These are phyloP conservation scores for Odontocerum albicorne DNA, from an alignment of 2,888 invertebrate species.

Conservation along the genomic window DNA sequence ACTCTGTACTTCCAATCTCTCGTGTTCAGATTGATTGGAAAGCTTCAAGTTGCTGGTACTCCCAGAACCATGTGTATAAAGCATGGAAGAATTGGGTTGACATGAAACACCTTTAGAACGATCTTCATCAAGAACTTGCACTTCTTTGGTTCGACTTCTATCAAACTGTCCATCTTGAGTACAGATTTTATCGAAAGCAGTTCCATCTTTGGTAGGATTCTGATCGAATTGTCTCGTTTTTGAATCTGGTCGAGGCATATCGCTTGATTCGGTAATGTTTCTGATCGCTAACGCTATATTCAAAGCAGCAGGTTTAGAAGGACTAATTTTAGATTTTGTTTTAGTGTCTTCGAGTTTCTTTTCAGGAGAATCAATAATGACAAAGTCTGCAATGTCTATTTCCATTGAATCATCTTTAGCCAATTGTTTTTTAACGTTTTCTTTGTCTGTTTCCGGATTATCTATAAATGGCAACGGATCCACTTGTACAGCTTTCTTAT, in stretches of 20 bases:
- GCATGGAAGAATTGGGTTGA: slow-evolving; percentile 13
- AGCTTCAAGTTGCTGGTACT: slow-evolving; percentile 50
- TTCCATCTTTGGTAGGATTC: too few species aligned
- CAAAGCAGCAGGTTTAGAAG: slow-evolving; percentile 16
- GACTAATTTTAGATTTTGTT: neutral
- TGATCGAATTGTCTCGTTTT: neutral
- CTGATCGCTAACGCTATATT: slow-evolving; percentile 13
- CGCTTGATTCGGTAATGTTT: neutral
- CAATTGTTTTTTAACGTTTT: slow-evolving; percentile 51
- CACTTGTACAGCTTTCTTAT: slow-evolving; percentile 45
- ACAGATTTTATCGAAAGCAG: too few species aligned
- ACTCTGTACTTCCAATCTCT: slow-evolving; percentile 56
- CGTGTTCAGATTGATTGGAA: slow-evolving; percentile 45
- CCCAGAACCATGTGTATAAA: slow-evolving; percentile 17
- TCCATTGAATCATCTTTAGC: slow-evolving; percentile 50
- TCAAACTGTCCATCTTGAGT: too few species aligned
- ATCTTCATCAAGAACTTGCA: neutral
- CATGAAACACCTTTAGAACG: neutral
- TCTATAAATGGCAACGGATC: slow-evolving; percentile 54
- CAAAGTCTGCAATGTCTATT: slow-evolving; percentile 39
- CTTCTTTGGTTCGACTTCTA: neutral
- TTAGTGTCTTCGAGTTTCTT: slow-evolving; percentile 1
- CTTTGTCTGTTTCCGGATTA: slow-evolving; percentile 55
- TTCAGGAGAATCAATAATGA: slow-evolving; percentile 13
- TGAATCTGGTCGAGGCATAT: neutral